Percentiles rank a stretch among this genome's conserved stretches.
phyloP scores from a whole-genome alignment of 2,797 vertebrate genomes.

The Pangasius djambal region DNA sequence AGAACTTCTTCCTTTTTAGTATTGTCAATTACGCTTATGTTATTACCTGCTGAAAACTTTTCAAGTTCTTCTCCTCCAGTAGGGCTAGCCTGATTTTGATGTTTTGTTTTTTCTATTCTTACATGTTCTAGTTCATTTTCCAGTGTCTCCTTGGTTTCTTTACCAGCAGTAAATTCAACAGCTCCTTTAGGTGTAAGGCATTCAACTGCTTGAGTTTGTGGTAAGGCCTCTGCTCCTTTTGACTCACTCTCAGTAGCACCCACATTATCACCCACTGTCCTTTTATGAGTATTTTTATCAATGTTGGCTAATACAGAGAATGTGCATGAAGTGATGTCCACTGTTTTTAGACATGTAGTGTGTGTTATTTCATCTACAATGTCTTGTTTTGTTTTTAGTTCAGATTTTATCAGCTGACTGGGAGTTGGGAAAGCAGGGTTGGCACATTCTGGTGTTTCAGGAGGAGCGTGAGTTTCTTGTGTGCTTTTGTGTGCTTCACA shows the following conservation, averaged over 20 bases:
- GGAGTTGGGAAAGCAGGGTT: not conserved
- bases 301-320: not conserved
- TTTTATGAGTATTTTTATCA: conserved; percentile 1
- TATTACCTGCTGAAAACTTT: conserved; percentile 22
- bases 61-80: not conserved
- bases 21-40: not conserved
- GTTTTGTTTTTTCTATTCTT: not conserved
- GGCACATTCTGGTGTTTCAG: not conserved
- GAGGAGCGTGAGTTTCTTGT: conserved; percentile 4
- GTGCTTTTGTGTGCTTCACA: not conserved
- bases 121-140: conserved; percentile 31
- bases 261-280: not conserved
- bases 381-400: conserved; percentile 37
- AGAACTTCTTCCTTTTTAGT: not conserved
- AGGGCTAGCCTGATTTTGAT: not conserved
- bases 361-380: not conserved
- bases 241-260: not conserved
- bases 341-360: conserved; percentile 18
- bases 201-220: not conserved
- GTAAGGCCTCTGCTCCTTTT: not conserved
- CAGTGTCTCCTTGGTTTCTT: conserved; percentile 15
- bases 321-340: not conserved
- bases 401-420: conserved; percentile 40
- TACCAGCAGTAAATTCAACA: not conserved
- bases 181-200: not conserved